phyloP scores from a whole-genome alignment of 2,113 vertebrate genomes.

The Grus americana region DNA sequence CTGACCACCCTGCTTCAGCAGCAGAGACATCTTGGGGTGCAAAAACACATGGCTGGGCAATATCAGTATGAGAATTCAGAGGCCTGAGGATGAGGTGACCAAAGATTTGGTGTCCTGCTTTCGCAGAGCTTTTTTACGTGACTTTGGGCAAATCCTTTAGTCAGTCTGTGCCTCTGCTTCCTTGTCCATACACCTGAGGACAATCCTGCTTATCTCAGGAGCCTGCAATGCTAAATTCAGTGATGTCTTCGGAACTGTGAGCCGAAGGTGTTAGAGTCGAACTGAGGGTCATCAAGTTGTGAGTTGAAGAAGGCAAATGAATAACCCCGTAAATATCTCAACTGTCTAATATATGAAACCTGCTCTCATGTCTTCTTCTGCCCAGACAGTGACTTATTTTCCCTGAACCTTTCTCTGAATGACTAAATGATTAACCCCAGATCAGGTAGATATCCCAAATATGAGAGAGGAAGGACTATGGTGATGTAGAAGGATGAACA shows the following conservation, averaged over 20 bases:
- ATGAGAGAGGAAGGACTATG: background rate
- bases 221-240: background rate
- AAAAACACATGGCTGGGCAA: rapidly evolving
- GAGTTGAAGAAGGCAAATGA: background rate
- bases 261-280: background rate
- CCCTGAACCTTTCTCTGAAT: background rate
- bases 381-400: constrained; percentile 23
- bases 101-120: background rate
- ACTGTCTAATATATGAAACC: background rate
- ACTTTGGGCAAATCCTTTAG: background rate
- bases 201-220: background rate
- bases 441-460: background rate
- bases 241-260: background rate
- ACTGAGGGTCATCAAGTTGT: background rate
- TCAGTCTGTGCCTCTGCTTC: background rate
- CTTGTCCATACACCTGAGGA: background rate
- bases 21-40: background rate
- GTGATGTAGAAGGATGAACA: background rate
- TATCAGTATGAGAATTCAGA: background rate
- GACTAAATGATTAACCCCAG: background rate
- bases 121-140: background rate
- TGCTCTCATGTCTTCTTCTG: background rate
- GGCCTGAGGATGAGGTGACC: background rate
- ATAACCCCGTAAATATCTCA: background rate
- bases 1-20: background rate